These are phyloP conservation scores for Fragum fragum DNA, from an alignment of 2,888 invertebrate genomes.

Conservation along the genomic window DNA sequence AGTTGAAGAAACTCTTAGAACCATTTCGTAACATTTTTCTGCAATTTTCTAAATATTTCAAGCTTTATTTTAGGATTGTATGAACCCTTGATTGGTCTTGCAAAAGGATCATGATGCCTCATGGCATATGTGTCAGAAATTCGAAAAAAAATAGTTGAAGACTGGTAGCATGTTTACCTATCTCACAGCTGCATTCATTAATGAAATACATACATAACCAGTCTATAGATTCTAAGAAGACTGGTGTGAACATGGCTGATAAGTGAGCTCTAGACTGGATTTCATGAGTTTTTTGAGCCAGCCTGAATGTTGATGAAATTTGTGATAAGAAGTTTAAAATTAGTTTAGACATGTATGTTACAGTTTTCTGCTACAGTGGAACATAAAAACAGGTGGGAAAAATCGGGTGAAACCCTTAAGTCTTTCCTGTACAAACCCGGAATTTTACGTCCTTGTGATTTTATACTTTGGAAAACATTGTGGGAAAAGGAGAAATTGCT, in stretches of 20 bases:
- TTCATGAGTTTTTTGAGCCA: not conserved
- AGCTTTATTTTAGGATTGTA: too few species aligned
- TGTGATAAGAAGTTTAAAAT: conserved; percentile 3
- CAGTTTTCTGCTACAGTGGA: not conserved
- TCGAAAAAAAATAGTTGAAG: not conserved
- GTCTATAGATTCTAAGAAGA: conserved; percentile 5
- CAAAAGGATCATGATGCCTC: not conserved
- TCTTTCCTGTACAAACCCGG: too few species aligned
- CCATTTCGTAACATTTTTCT: too few species aligned
- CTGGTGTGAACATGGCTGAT: conserved; percentile 18
- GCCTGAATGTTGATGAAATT: not conserved
- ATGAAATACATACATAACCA: conserved; percentile 21
- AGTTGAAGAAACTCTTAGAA: too few species aligned
- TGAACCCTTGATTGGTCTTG: not conserved
- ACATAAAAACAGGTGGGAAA: conserved; percentile 13
- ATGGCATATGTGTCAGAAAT: conserved; percentile 8
- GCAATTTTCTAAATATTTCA: too few species aligned
- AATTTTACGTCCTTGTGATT: too few species aligned
- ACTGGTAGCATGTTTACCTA: conserved; percentile 22
- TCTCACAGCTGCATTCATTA: conserved; percentile 18
- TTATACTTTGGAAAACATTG: too few species aligned
- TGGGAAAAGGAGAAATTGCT: too few species aligned
- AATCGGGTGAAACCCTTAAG: not conserved
- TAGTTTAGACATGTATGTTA: not conserved
- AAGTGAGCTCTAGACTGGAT: not conserved